Percentiles rank a stretch among this genome's conserved stretches.
These are phyloP conservation scores for Ceratina australensis DNA, from an alignment of 1,140 invertebrate genomes.

Conservation along the genomic window DNA sequence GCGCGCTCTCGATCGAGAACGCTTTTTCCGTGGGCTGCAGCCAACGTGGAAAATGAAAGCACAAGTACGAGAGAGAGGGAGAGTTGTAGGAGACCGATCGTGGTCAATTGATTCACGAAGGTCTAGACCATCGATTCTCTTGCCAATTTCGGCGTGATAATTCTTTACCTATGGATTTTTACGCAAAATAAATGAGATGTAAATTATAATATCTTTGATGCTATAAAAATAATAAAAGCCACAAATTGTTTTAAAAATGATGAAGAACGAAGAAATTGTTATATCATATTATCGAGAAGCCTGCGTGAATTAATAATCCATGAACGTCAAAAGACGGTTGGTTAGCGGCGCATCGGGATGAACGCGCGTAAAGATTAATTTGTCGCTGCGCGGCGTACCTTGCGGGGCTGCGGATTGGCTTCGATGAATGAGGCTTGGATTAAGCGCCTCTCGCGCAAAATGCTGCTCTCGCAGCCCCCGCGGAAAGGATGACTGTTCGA, in stretches of 20 bases:
- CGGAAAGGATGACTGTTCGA: slow-evolving; percentile 1
- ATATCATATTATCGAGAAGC: neutral
- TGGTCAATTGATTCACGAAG: slow-evolving; percentile 59
- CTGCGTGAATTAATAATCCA: slow-evolving; percentile 18
- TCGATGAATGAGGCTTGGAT: slow-evolving; percentile 65
- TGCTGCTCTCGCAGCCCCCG: slow-evolving; percentile 2
- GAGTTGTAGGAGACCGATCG: slow-evolving; percentile 45
- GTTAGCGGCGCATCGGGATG: slow-evolving; percentile 5
- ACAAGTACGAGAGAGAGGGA: slow-evolving; percentile 18
- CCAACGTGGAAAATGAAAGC: neutral
- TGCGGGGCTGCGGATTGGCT: slow-evolving; percentile 39
- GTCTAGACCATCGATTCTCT: slow-evolving; percentile 10
- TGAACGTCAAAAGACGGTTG: neutral
- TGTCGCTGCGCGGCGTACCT: slow-evolving; percentile 21
- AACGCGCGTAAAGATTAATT: slow-evolving; percentile 56
- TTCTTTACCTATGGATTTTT: no score
- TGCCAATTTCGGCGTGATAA: no score
- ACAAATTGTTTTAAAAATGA: no score
- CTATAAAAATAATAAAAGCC: no score
- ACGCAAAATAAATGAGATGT: no score
- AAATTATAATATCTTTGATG: no score
- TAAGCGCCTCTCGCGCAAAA: slow-evolving; percentile 59
- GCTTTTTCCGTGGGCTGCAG: slow-evolving; percentile 45
- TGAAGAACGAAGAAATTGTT: no score
- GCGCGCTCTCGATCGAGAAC: slow-evolving; percentile 54